Evolutionary conservation across 2,888 invertebrate genomes (phyloP).

Genomic region (Hoplodrina ambigua): DNA sequence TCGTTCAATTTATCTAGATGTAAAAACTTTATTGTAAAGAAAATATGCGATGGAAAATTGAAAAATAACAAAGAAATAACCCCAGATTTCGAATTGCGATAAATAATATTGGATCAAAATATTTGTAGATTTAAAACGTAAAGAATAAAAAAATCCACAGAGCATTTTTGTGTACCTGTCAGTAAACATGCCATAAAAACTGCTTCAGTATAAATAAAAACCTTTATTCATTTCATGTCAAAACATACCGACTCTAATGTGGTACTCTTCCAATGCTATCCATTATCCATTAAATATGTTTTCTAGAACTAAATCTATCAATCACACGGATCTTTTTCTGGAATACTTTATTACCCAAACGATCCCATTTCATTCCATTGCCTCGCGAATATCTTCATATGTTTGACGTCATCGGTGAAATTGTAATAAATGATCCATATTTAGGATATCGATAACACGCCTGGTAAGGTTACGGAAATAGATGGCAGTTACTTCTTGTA

Average conservation of each 20-base stretch:
- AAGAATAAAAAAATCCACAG: background rate
- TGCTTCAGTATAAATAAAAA: background rate
- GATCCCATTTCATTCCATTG: conserved; percentile 8
- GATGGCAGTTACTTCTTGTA: background rate
- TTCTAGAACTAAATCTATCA: conserved; percentile 39
- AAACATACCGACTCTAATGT: conserved; percentile 11
- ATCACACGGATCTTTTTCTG: conserved; percentile 37
- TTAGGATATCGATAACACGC: background rate
- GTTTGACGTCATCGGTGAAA: conserved; percentile 25
- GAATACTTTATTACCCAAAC: conserved; percentile 33
- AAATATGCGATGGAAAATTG: conserved; percentile 20
- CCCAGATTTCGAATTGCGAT: conserved; percentile 11
- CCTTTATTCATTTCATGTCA: conserved; percentile 18
- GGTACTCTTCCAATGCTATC: background rate
- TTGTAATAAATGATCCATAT: conserved; percentile 11
- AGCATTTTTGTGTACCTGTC: background rate
- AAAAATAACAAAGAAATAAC: conserved; percentile 19
- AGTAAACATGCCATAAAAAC: conserved; percentile 21
- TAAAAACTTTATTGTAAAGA: conserved; percentile 23
- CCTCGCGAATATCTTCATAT: conserved; percentile 26
- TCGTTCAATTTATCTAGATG: conserved; percentile 26
- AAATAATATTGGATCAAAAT: conserved; percentile 32
- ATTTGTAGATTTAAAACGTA: conserved; percentile 8
- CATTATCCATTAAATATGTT: conserved; percentile 13
- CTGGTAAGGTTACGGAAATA: background rate